Percentiles rank a stretch among this genome's conserved stretches.
Conservation (phyloP, 1,140 invertebrate species). For the Arion vulgaris region DNA sequence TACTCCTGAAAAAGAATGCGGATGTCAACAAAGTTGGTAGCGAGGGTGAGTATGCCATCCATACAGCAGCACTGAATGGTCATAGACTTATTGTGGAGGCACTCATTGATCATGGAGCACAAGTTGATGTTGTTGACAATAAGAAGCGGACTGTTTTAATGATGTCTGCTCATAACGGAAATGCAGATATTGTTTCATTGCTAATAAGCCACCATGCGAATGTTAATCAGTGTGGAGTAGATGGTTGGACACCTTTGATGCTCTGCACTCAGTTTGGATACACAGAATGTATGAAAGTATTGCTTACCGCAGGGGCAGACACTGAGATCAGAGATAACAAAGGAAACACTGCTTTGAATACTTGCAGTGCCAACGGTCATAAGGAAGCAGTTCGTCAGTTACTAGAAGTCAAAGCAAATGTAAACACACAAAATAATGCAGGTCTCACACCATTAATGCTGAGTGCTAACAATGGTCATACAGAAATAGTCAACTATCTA, state of each 20-base stretch:
- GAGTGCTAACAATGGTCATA: constrained; percentile 11
- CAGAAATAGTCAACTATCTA: constrained; percentile 3
- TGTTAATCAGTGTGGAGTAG: not conserved
- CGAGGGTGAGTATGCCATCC: constrained; percentile 6
- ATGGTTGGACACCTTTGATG: constrained; percentile 26
- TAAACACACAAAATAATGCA: not conserved
- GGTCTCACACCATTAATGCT: constrained; percentile 17
- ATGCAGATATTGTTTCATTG: not conserved
- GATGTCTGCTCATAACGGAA: constrained; percentile 30
- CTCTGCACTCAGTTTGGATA: constrained; percentile 7
- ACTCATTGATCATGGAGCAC: constrained; percentile 8
- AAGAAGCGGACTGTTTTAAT: constrained; percentile 20
- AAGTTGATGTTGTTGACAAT: constrained; percentile 1
- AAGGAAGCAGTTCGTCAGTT: constrained; percentile 21
- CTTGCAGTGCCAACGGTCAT: constrained; percentile 19
- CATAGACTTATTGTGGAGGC: constrained; percentile 18
- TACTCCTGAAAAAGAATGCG: not conserved
- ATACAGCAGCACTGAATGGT: constrained; percentile 26
- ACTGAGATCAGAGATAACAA: constrained; percentile 15
- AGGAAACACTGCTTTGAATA: constrained; percentile 21
- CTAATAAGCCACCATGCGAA: constrained; percentile 11
- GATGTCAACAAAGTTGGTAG: constrained; percentile 6
- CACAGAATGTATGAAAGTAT: constrained; percentile 15
- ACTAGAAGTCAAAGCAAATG: constrained; percentile 5
- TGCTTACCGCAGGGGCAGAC: not conserved